Conservation (phyloP, 2,113 vertebrate genomes). For the Alethe castanea region DNA sequence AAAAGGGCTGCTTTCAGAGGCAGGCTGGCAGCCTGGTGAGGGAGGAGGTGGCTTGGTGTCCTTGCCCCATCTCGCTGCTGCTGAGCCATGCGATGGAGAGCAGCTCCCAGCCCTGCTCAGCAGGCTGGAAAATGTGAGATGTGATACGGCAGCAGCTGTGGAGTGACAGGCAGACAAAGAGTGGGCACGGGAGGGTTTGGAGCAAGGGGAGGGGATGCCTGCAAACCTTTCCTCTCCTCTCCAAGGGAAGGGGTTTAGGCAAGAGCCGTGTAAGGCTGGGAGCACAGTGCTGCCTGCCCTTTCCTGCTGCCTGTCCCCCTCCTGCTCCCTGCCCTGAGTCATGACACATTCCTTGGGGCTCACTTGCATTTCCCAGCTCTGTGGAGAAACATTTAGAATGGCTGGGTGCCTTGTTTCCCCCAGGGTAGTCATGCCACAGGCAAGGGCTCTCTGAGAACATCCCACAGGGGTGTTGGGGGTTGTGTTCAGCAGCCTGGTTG, state of each 20-base stretch:
- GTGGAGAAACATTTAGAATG: background rate
- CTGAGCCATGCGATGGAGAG: slow-evolving; percentile 14
- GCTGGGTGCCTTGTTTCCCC: background rate
- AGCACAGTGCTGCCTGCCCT: background rate
- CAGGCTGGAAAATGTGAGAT: slow-evolving; percentile 69
- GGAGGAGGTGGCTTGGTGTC: background rate
- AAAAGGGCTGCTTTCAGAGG: background rate
- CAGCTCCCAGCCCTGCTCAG: slow-evolving; percentile 38
- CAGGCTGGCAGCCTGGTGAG: background rate
- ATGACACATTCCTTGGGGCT: background rate
- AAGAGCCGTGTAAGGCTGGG: rapidly evolving
- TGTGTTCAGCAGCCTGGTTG: background rate
- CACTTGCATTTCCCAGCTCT: background rate
- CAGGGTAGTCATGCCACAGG: background rate
- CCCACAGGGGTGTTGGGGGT: rapidly evolving
- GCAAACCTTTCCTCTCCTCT: background rate
- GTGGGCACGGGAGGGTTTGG: slow-evolving; percentile 32
- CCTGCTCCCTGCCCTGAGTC: background rate
- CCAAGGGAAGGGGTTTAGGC: rapidly evolving
- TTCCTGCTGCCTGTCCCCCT: background rate
- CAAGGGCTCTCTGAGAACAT: background rate
- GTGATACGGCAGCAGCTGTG: slow-evolving; percentile 60
- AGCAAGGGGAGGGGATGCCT: slow-evolving; percentile 2
- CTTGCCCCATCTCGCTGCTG: background rate
- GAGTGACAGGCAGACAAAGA: slow-evolving; percentile 66